These are phyloP conservation scores for Porites australiensis DNA, from an alignment of 64 coral and sea anemone genomes.

Conservation along the genomic window DNA sequence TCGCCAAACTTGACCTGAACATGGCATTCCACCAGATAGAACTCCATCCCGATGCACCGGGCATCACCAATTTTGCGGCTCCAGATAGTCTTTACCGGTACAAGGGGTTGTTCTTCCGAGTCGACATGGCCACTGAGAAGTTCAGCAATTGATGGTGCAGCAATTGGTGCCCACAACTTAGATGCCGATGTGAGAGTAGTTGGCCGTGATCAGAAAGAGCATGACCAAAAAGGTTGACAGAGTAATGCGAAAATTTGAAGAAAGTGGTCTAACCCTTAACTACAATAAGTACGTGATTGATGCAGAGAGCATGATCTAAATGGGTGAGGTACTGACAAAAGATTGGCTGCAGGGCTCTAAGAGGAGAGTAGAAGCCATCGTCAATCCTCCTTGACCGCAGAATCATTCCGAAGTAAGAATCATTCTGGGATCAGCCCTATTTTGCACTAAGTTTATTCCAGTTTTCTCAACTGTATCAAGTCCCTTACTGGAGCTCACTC, in stretches of 20 bases:
- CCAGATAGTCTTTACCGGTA: not conserved
- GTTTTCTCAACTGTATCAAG: slow-evolving; percentile 35
- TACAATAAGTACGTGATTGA: not conserved
- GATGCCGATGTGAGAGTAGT: too few species aligned
- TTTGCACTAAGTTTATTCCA: slow-evolving; percentile 72
- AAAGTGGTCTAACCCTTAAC: not conserved
- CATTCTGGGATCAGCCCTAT: slow-evolving; percentile 37
- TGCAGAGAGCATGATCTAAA: slow-evolving; percentile 44
- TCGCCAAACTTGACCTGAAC: slow-evolving; percentile 36
- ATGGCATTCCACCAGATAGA: slow-evolving; percentile 37
- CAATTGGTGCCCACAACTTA: not conserved
- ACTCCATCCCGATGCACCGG: slow-evolving; percentile 27
- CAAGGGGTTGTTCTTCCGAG: slow-evolving; percentile 28
- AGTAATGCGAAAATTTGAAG: slow-evolving; percentile 10
- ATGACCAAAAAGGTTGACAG: slow-evolving; percentile 32
- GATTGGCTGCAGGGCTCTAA: slow-evolving; percentile 39
- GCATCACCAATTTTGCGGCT: slow-evolving; percentile 40
- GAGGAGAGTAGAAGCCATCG: slow-evolving; percentile 61
- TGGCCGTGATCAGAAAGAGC: slow-evolving; percentile 15
- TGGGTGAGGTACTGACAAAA: slow-evolving; percentile 19
- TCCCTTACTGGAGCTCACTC: slow-evolving; percentile 13
- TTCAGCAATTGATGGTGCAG: slow-evolving; percentile 37
- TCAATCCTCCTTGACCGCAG: not conserved
- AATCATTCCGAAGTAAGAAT: slow-evolving; percentile 34
- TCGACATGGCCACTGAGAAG: slow-evolving; percentile 35